Base-by-base conservation (phyloP, 1,140 invertebrate species). In the Drosophila orena region DNA sequence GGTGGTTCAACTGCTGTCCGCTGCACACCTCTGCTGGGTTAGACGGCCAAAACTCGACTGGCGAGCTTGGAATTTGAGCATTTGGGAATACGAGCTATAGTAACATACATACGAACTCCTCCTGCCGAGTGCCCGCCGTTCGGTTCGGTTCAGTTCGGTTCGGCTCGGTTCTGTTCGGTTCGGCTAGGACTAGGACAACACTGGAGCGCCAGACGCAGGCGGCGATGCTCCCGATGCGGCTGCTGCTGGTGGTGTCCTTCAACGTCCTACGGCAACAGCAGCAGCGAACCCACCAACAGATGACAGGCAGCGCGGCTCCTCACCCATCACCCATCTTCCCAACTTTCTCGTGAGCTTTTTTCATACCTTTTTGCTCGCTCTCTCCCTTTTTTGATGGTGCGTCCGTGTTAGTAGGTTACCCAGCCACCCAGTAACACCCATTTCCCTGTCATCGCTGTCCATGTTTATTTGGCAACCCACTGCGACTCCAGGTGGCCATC, bases 11-110 rank as follows among this genome's bases (percentile, higher is more conserved):
- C 22, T 73, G 57, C 50, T 65, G 66, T 64, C 78, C 76, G 68
- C 72, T 79, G 60, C 90, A 79, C 85, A 84, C 90, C 75, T 81
- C 81, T 79, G 90, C 68, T 77, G 86, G 68, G 78, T 73, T 79
- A 57, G 65, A 90, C 90, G 83, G 83, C 80, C 90, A 76, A 91
- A 78, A 90, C 85, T 91, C 85, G 88, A 91, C 90, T 91, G 80
- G 68, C 64, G 38, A 50, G 35, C 44, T 47, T 27, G 44, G 40
- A 42, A 22, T 42, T 37, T 24, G n/a, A 27, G 34, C 27, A 40
- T 62, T 62, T 44, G 42, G 59, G 27, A 52, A 15, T 40, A 49
- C 37, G 37, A 57, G 37, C 17, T 10, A 17, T 17, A 1, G 17
- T 1, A 17, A 17, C 17, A 17, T 17, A 3, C 42, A 47, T 27